These are phyloP conservation scores for Helleia helle DNA, from an alignment of 2,888 invertebrate species.

Conservation along the genomic window DNA sequence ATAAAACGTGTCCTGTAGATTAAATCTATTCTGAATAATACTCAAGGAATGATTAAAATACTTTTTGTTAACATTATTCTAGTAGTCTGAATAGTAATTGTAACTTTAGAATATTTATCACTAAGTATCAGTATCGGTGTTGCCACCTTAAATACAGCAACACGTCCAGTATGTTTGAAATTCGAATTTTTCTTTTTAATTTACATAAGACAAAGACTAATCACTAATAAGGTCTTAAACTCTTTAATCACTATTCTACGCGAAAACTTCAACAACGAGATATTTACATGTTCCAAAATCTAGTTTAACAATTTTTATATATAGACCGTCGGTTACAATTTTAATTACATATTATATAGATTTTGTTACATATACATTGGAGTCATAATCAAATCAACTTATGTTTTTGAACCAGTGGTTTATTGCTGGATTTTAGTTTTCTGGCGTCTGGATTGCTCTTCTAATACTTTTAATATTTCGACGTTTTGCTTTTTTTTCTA, in stretches of 20 bases:
- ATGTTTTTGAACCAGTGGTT: too few relatives aligned
- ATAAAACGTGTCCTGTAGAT: not conserved
- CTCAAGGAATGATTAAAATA: not conserved
- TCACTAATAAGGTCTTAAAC: constrained; percentile 10
- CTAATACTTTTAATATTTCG: too few relatives aligned
- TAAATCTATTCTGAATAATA: not conserved
- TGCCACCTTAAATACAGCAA: not conserved
- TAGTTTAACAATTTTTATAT: constrained; percentile 49
- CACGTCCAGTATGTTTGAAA: not conserved
- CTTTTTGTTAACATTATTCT: not conserved
- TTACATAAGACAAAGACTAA: constrained; percentile 7
- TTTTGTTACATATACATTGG: too few relatives aligned
- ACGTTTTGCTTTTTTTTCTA: too few relatives aligned
- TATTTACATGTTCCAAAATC: constrained; percentile 42
- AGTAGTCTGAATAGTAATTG: constrained; percentile 3
- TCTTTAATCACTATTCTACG: constrained; percentile 21
- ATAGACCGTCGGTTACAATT: constrained; percentile 17
- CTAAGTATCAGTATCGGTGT: constrained; percentile 1
- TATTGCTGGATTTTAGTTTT: too few relatives aligned
- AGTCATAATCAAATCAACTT: too few relatives aligned
- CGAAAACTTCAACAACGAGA: constrained; percentile 40
- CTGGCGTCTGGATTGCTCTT: too few relatives aligned
- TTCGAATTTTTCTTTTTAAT: constrained; percentile 2
- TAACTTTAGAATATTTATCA: constrained; percentile 4
- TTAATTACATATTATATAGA: constrained; percentile 1